Percentiles rank a stretch among this genome's conserved stretches.
Evolutionary conservation across 2,888 invertebrate species (phyloP).

Genomic region (Drosophila tanythrix): DNA sequence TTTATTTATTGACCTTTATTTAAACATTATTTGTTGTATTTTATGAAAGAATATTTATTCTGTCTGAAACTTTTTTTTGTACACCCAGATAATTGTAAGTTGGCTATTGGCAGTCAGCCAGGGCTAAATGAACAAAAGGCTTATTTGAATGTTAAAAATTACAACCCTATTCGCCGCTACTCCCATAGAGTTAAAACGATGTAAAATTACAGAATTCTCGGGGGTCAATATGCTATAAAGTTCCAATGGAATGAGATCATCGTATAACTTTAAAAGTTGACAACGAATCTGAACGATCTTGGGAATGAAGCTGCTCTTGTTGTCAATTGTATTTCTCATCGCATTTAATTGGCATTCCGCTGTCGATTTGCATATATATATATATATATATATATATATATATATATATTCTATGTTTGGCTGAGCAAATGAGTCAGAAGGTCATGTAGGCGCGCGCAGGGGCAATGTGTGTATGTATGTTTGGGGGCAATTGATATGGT

Average conservation of each 20-base stretch:
- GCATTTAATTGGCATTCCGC: constrained; percentile 49
- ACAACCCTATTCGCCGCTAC: not conserved
- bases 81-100: not conserved
- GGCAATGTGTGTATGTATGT: constrained; percentile 3
- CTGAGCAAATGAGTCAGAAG: constrained; percentile 63
- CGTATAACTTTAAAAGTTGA: constrained; percentile 25
- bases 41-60: not conserved
- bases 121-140: not conserved
- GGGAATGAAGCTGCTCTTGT: constrained; percentile 13
- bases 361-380: constrained; percentile 52
- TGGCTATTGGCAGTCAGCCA: not conserved
- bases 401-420: constrained; percentile 16
- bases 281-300: constrained; percentile 34
- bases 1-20: not conserved
- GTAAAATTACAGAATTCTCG: constrained; percentile 42
- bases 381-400: not conserved
- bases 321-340: constrained; percentile 52
- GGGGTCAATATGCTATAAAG: constrained; percentile 23
- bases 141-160: not conserved
- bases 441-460: constrained; percentile 41
- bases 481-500: constrained; percentile 71
- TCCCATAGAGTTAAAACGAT: constrained; percentile 12
- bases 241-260: constrained; percentile 51
- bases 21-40: not conserved
- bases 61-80: not conserved